Conservation (phyloP, 2,888 invertebrate species). For the Caenorhabditis japonica region DNA sequence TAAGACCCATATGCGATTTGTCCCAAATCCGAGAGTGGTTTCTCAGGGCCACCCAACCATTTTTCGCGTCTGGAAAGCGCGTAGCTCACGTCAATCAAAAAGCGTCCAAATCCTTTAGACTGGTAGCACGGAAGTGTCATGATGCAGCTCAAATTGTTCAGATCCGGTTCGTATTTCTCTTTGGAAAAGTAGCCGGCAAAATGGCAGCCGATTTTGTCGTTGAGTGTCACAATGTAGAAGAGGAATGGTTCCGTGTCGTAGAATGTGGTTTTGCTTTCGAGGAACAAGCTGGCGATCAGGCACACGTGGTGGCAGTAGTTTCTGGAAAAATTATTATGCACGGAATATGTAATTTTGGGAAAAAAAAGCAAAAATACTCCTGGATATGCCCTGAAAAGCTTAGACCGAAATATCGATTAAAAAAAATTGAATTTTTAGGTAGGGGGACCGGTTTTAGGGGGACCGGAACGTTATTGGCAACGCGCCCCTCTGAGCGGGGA, state of each 20-base stretch:
- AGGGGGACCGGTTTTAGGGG: too few relatives aligned
- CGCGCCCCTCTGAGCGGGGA: too few relatives aligned
- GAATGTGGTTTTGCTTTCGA: conserved; percentile 93
- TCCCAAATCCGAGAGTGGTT: conserved; percentile 96
- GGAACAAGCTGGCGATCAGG: conserved; percentile 93
- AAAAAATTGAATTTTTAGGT: too few relatives aligned
- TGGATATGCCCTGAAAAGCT: too few relatives aligned
- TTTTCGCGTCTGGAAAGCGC: conserved; percentile 93
- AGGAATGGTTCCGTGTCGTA: conserved; percentile 99
- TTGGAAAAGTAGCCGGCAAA: conserved; percentile 98
- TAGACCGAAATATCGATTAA: too few relatives aligned
- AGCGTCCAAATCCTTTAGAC: conserved; percentile 93
- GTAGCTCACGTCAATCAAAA: conserved; percentile 97
- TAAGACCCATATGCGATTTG: conserved; percentile 88
- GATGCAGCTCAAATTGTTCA: conserved; percentile 99
- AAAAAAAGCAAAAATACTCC: too few relatives aligned
- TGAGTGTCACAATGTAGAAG: conserved; percentile 95
- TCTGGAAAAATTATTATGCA: too few relatives aligned
- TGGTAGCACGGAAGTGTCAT: conserved; percentile 99
- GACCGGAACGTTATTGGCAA: too few relatives aligned
- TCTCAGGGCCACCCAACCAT: conserved; percentile 96
- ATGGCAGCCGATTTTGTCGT: conserved; percentile 92
- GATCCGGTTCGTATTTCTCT: conserved; percentile 84
- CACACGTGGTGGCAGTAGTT: conserved; percentile 98
- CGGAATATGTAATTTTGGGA: too few relatives aligned